Evolutionary conservation across 2,797 vertebrate genomes (phyloP).

Genomic region (Apodemus agrarius): DNA sequence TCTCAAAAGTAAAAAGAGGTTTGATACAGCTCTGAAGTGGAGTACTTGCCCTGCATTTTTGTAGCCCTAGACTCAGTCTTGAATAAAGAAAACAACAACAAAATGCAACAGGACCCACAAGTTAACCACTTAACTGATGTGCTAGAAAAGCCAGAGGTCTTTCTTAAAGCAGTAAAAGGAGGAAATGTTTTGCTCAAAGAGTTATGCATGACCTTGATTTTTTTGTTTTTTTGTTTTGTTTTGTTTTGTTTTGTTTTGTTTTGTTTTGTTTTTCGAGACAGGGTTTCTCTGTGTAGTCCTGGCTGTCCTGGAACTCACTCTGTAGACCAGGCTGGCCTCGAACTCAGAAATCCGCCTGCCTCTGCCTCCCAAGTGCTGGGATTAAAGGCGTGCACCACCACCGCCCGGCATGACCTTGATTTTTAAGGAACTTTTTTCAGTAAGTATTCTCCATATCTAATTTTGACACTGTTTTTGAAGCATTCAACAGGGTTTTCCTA

Average conservation of each 20-base stretch:
- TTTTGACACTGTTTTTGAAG: background rate
- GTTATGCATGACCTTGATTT: background rate
- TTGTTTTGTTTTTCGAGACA: too few relatives aligned
- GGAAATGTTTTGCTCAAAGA: background rate
- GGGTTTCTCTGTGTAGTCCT: too few relatives aligned
- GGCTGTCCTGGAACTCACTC: too few relatives aligned
- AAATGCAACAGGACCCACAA: background rate
- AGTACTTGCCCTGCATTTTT: background rate
- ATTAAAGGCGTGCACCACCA: too few relatives aligned
- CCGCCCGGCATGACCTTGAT: background rate
- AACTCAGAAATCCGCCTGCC: too few relatives aligned
- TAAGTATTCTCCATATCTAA: background rate
- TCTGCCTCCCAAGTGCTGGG: too few relatives aligned
- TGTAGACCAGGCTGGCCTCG: too few relatives aligned
- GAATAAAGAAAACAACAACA: background rate
- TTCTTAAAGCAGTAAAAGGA: constrained; percentile 8
- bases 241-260: too few relatives aligned
- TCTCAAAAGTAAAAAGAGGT: background rate
- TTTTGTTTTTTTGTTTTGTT: background rate
- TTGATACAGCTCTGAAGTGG: background rate
- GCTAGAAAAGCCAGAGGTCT: background rate
- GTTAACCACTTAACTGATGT: background rate
- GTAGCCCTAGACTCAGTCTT: background rate
- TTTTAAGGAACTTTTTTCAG: background rate
- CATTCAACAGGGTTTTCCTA: background rate